Base-by-base conservation (phyloP, 2,113 vertebrate genomes). In the Caretta caretta region DNA sequence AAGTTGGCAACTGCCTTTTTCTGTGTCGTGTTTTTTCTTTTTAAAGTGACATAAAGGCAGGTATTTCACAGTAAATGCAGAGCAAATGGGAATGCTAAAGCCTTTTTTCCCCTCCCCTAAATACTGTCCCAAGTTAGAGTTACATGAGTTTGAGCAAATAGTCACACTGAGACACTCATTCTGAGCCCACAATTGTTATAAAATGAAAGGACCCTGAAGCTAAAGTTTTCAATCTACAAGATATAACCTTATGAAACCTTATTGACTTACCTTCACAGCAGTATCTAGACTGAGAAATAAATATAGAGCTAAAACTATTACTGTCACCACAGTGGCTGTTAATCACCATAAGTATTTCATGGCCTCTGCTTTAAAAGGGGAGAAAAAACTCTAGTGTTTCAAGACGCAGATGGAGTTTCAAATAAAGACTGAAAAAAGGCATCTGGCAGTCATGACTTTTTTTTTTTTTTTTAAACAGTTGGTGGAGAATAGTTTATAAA, bases 391-490 rank as follows among this genome's bases (percentile, higher is more conserved):
- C 97, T 95, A 97, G 90, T 90, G 90, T 97, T 98, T 97, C 98
- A 97, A 98, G 97, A 96, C 95, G 97, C 94, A 98, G 97, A 94
- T 69, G 86, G 96, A 90, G 94, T 94, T 98, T 97, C 88, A 94
- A 98, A 97, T 97, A 97, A 97, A 96, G 95, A 97, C 95, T 75
- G 78, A 98, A 97, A 94, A 96, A 98, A 97, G 98, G 97, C 98
- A 97, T 96, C 98, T 98, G 98, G 91, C 93, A 97, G 98, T 97
- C 96, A 97, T 80, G 88, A 92, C 93, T 83, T 95, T 93, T 76
- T 86, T 54, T 81, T 80, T 83, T 83, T 42, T 88, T 95, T 98
- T 98, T 97, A 92, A 96, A 98, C 97, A 93, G 97, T 72, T 98
- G 97, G 80, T 93, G 97, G 95, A 97, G 80, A 86, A 97, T 90